Evolutionary conservation across 1,140 invertebrate genomes (phyloP).

Genomic region (Drosophila carrolli): DNA sequence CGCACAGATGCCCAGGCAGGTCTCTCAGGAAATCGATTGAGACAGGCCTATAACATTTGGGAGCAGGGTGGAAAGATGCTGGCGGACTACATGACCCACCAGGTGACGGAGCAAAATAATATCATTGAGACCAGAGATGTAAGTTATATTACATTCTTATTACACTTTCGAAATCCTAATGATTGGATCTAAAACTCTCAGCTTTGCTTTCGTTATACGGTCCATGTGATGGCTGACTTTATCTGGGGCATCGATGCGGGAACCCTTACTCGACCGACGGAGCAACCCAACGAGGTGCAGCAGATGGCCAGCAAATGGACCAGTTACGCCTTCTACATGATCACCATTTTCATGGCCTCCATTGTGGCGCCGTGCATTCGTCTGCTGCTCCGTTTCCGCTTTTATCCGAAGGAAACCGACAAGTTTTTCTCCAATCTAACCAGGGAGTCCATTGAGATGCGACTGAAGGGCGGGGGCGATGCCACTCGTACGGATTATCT

Average conservation of each 20-base stretch:
- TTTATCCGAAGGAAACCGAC: constrained; percentile 66
- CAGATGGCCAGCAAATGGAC: constrained; percentile 66
- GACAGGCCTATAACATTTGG: constrained; percentile 67
- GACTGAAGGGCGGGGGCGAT: constrained; percentile 82
- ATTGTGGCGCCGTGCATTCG: constrained; percentile 55
- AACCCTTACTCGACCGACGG: constrained; percentile 49
- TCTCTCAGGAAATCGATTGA: constrained; percentile 84
- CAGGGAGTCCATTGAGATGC: constrained; percentile 66
- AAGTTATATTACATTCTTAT: constrained; percentile 10
- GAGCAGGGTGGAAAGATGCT: constrained; percentile 62
- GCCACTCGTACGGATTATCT: constrained; percentile 77
- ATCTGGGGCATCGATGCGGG: constrained; percentile 85
- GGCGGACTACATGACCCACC: constrained; percentile 38
- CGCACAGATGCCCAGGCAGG: constrained; percentile 85
- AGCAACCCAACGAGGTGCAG: constrained; percentile 53
- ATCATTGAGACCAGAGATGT: constrained; percentile 70
- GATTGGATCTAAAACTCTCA: constrained; percentile 1
- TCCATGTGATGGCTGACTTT: constrained; percentile 85
- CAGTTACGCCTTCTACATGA: constrained; percentile 50
- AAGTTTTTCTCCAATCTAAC: constrained; percentile 79
- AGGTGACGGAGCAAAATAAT: constrained; percentile 16
- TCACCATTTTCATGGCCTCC: constrained; percentile 60
- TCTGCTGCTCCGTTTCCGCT: constrained; percentile 44
- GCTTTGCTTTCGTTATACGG: constrained; percentile 84
- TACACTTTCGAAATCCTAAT: neutral